These are phyloP conservation scores for Leptocoma aspasia DNA, from an alignment of 2,113 vertebrate species.

Conservation along the genomic window DNA sequence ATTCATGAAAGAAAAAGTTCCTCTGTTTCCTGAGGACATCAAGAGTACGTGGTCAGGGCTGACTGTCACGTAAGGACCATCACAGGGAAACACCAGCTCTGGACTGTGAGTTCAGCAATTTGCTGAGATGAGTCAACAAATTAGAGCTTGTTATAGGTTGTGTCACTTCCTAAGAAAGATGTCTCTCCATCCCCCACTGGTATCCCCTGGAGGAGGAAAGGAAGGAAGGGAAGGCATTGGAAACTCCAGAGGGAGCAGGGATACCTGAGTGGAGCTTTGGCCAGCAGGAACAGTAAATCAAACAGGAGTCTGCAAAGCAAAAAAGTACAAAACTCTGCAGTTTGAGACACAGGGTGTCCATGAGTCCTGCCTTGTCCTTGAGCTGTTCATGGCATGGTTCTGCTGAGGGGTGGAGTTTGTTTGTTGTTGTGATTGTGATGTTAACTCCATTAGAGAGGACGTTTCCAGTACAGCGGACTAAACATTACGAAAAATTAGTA, in stretches of 20 bases:
- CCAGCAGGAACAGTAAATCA: not conserved
- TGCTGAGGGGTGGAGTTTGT: not conserved
- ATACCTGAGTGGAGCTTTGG: not conserved
- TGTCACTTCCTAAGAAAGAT: not conserved
- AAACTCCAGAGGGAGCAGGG: not conserved
- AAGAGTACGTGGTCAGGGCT: not conserved
- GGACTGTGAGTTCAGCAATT: not conserved
- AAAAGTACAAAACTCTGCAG: not conserved
- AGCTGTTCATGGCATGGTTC: not conserved
- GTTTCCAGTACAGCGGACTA: not conserved
- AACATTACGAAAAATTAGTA: not conserved
- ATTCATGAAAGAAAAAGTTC: not conserved
- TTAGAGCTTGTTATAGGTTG: not conserved
- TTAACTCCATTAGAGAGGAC: not conserved
- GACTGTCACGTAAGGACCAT: not conserved
- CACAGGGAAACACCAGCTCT: not conserved
- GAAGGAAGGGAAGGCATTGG: not conserved
- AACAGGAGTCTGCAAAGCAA: not conserved
- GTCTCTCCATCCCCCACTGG: not conserved
- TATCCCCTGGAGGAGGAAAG: not conserved
- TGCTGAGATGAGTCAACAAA: not conserved
- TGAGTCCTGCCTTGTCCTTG: not conserved
- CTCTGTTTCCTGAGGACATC: not conserved
- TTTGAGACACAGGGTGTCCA: not conserved
- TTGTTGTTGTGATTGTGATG: not conserved